These are phyloP conservation scores for Equus quagga DNA, from an alignment of 2,113 vertebrate genomes.

Conservation along the genomic window DNA sequence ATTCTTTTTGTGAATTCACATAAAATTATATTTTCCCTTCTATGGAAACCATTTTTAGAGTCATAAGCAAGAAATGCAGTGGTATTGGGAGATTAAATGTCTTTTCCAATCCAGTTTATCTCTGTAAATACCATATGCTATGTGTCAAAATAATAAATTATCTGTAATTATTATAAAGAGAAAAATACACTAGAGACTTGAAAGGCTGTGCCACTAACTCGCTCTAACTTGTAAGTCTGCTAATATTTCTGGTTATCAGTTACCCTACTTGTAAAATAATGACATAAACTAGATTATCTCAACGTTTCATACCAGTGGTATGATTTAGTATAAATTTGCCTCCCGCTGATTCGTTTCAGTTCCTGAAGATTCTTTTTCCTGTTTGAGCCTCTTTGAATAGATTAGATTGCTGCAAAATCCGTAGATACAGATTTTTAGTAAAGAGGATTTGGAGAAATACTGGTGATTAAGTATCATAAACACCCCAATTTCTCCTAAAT, in stretches of 20 bases:
- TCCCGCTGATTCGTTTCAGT: background rate
- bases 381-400: background rate
- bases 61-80: background rate
- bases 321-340: background rate
- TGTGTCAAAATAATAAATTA: slow-evolving; percentile 43
- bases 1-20: background rate
- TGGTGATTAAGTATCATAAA: slow-evolving; percentile 1
- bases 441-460: background rate
- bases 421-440: slow-evolving; percentile 15
- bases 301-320: background rate
- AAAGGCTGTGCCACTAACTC: background rate
- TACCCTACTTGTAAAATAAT: background rate
- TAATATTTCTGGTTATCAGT: background rate
- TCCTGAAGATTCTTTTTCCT: background rate
- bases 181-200: background rate
- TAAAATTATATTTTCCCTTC: background rate
- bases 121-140: background rate
- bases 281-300: background rate
- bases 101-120: background rate
- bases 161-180: background rate
- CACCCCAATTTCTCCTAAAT: background rate
- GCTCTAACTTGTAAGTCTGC: background rate
- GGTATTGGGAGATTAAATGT: background rate
- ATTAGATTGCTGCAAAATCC: background rate
- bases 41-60: background rate